phyloP scores from a whole-genome alignment of 2,888 invertebrate genomes.

The Ectemnius continuus region DNA sequence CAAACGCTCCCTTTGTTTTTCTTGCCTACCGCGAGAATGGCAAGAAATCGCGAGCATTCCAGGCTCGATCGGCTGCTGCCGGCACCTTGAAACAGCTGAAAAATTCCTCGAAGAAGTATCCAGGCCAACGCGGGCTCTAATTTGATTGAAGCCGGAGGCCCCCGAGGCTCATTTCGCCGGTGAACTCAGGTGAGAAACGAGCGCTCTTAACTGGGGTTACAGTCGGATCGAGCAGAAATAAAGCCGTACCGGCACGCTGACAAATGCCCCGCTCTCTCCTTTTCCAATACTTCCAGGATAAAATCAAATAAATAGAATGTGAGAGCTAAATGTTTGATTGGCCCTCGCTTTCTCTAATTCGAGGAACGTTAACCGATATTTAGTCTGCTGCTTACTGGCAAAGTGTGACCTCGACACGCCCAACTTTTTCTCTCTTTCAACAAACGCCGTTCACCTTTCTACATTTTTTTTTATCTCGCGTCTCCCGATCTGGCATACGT shows the following conservation, averaged over 20 bases:
- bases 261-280: not conserved
- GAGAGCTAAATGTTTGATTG: too few relatives aligned
- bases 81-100: too few relatives aligned
- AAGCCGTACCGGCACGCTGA: not conserved
- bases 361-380: too few relatives aligned
- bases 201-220: constrained; percentile 3
- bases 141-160: constrained; percentile 3
- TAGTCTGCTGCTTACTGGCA: too few relatives aligned
- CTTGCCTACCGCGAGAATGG: too few relatives aligned
- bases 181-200: constrained; percentile 6
- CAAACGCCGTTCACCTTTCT: not conserved
- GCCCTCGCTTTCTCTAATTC: too few relatives aligned
- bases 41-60: too few relatives aligned
- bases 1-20: too few relatives aligned
- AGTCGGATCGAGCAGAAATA: not conserved
- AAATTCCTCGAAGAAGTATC: not conserved
- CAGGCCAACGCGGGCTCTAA: not conserved
- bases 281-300: not conserved
- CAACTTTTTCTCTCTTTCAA: not conserved
- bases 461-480: not conserved
- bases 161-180: not conserved
- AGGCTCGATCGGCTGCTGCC: too few relatives aligned
- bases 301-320: not conserved
- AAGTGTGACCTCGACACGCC: not conserved
- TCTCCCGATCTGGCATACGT: not conserved